phyloP scores from a whole-genome alignment of 2,797 vertebrate genomes.

The Tangara arthus region DNA sequence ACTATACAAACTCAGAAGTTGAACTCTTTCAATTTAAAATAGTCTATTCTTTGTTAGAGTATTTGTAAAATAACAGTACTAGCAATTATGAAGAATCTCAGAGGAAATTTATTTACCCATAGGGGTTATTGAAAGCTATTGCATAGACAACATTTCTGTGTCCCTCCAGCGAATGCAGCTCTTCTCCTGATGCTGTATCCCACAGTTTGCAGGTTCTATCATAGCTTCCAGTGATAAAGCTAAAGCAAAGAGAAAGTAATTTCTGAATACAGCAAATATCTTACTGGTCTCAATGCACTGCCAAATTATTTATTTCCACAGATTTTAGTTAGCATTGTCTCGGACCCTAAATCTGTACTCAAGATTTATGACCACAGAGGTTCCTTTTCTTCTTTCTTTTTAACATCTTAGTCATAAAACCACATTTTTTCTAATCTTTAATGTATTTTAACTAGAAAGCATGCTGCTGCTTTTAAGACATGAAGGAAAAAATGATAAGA shows the following conservation, averaged over 20 bases:
- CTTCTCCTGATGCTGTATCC: slow-evolving; percentile 88
- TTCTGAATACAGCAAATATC: background rate
- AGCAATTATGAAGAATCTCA: background rate
- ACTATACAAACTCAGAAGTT: background rate
- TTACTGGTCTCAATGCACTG: background rate
- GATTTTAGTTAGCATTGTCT: background rate
- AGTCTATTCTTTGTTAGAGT: background rate
- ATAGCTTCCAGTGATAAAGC: slow-evolving; percentile 98
- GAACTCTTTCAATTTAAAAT: background rate
- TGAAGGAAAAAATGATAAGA: background rate
- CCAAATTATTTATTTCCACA: background rate
- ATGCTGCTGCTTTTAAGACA: background rate
- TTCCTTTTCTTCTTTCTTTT: background rate
- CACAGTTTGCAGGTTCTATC: slow-evolving; percentile 95
- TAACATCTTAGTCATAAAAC: background rate
- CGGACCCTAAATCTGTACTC: background rate
- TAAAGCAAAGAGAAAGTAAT: slow-evolving; percentile 50
- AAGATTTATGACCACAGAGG: background rate
- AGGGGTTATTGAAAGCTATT: slow-evolving; percentile 96
- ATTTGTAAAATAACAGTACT: background rate
- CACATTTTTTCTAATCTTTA: background rate
- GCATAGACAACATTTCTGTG: slow-evolving; percentile 94
- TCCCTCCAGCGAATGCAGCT: slow-evolving; percentile 84
- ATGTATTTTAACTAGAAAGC: background rate
- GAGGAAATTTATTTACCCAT: slow-evolving; percentile 78